A percentile compares a stretch with the other conserved stretches of the same genome.
These are phyloP conservation scores for Luehdorfia chinensis DNA, from an alignment of 1,140 invertebrate genomes.

Conservation along the genomic window DNA sequence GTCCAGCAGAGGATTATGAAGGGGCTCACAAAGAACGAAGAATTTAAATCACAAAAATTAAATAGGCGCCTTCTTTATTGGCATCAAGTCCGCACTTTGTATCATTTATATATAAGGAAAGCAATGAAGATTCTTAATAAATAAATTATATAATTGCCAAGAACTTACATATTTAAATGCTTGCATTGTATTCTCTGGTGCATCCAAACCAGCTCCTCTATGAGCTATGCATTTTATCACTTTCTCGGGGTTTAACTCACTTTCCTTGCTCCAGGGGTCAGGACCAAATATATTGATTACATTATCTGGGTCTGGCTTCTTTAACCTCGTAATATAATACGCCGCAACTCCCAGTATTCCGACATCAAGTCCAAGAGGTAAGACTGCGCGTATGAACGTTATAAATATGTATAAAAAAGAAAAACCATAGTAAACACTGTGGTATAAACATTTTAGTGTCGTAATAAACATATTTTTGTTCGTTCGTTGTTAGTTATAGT, in stretches of 20 bases:
- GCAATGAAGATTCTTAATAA: too few species aligned
- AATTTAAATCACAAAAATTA: too few species aligned
- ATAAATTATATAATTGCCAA: conserved; percentile 8
- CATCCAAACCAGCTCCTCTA: conserved; percentile 83
- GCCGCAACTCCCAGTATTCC: conserved; percentile 47
- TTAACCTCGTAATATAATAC: conserved; percentile 55
- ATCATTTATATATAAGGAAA: too few species aligned
- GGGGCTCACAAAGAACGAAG: too few species aligned
- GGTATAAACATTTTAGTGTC: conserved; percentile 37
- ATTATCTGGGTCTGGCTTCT: conserved; percentile 44
- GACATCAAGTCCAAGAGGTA: conserved; percentile 60
- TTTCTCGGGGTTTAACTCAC: conserved; percentile 42
- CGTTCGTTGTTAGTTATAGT: conserved; percentile 37
- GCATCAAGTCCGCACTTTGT: too few species aligned
- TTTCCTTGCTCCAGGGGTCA: conserved; percentile 44
- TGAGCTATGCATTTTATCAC: conserved; percentile 79
- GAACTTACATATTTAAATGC: conserved; percentile 83
- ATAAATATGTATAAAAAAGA: conserved; percentile 42
- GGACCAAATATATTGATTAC: conserved; percentile 58
- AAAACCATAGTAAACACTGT: conserved; percentile 40
- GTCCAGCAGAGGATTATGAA: too few species aligned
- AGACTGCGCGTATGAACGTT: conserved; percentile 49
- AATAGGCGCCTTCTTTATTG: too few species aligned
- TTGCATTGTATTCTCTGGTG: conserved; percentile 85
- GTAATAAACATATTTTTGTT: conserved; percentile 54